Evolutionary conservation across 2,797 vertebrate genomes (phyloP), one percentile per base, ranked within the genome.

Genomic region (Neomorphus geoffroyi): DNA sequence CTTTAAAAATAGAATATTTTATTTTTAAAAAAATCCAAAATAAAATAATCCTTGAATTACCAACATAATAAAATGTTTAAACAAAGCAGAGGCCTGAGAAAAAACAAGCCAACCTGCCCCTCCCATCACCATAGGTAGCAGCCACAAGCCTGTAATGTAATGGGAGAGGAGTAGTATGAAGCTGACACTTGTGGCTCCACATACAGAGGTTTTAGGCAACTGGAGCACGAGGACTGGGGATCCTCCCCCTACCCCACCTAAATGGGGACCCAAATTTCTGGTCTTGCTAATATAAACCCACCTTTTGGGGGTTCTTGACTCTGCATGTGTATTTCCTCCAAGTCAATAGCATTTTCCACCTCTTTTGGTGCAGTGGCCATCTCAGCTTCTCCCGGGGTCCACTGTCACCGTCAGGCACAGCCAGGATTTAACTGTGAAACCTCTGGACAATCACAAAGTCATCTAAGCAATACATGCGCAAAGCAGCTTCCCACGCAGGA

Each of bases 321-420:
- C 15, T 83, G 89, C 3, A 9, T 19, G 9, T 64, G 92, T 89
- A 97, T 61, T 89, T 97, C 97, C 30, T 96, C 96, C 69, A 98
- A 94, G 60, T 53, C 74, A 18, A 98, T 87, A 35, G 80, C 3
- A 3, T 96, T 96, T 77, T 96, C 90, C 1, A 74, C 82, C 37
- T 97, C 96, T 15, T 72, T 79, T 9, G 60, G n/a, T 83, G 91
- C 92, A 39, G 61, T 22, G 43, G 86, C 72, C 97, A 97, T 97
- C 80, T 92, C 75, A 35, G 60, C 32, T 88, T 45, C 33, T 41
- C 23, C 14, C 82, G 33, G n/a, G 11, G 21, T 62, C 28, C 23
- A 5, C 80, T 0, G 6, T 17, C 45, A 54, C 61, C 15, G 18
- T 30, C 11, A 6, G 11, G 32, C 30, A 91, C 75, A 21, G 37